A percentile compares a stretch with the other conserved stretches of the same genome.
Conservation (phyloP, 2,888 invertebrate genomes). For the Eristalinus aeneus region DNA sequence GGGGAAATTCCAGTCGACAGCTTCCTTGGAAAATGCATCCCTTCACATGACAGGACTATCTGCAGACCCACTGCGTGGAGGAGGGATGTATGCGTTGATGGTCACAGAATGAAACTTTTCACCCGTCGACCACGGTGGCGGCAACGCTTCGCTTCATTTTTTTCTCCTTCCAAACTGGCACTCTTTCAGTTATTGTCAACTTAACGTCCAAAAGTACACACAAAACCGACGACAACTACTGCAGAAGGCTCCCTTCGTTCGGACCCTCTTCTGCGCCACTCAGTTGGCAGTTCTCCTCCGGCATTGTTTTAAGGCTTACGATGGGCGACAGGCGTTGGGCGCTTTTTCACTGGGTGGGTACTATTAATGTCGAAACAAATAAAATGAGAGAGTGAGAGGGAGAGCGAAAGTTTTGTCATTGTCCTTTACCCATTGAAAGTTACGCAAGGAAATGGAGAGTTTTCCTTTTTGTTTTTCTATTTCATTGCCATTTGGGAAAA, state of each 20-base stretch:
- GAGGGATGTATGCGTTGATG: background rate
- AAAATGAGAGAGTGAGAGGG: background rate
- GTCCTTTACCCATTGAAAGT: conserved; percentile 19
- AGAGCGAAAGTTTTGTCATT: conserved; percentile 34
- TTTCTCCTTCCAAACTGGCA: conserved; percentile 2
- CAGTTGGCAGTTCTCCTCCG: background rate
- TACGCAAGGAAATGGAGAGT: background rate
- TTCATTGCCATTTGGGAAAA: conserved; percentile 7
- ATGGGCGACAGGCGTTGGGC: background rate
- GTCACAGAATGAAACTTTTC: background rate
- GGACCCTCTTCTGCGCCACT: background rate
- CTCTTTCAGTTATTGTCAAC: conserved; percentile 41
- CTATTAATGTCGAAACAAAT: conserved; percentile 33
- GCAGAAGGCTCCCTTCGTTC: background rate
- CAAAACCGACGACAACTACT: conserved; percentile 18
- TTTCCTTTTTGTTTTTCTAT: conserved; percentile 2
- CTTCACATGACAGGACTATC: background rate
- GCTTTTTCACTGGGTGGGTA: background rate
- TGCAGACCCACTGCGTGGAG: background rate
- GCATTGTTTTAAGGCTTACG: conserved; percentile 21
- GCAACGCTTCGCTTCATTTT: background rate
- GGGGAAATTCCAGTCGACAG: background rate
- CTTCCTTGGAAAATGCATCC: background rate
- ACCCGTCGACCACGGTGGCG: too few species aligned
- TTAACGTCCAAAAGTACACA: conserved; percentile 28